Evolutionary conservation across 2,888 invertebrate species (phyloP).

Genomic region (Brachyptera putata): DNA sequence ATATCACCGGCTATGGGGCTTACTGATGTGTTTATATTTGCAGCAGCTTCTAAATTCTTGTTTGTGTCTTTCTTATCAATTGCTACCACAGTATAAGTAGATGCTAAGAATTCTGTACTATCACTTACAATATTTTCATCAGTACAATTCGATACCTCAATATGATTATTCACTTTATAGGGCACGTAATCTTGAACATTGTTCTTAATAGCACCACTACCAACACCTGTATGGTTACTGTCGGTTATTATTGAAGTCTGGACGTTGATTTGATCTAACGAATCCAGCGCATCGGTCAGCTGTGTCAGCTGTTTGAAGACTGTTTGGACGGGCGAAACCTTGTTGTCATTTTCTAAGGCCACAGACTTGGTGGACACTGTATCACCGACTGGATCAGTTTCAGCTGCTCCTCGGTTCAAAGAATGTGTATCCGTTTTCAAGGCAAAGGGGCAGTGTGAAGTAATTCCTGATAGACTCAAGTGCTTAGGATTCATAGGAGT

Average conservation of each 20-base stretch:
- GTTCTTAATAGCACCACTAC: neutral
- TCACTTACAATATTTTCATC: neutral
- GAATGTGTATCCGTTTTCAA: neutral
- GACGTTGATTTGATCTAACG: neutral
- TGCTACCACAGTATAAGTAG: neutral
- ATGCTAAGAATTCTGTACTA: neutral
- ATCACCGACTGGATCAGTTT: too few relatives aligned
- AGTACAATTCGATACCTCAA: neutral
- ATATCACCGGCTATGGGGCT: too few relatives aligned
- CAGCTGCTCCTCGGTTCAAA: too few relatives aligned
- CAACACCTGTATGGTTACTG: neutral
- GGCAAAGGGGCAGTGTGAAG: neutral
- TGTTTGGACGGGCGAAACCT: too few relatives aligned
- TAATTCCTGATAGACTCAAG: too few relatives aligned
- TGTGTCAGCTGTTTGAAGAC: neutral
- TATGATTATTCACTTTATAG: neutral
- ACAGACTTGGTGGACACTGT: too few relatives aligned
- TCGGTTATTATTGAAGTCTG: too few relatives aligned
- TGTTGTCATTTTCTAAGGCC: neutral
- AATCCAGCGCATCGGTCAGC: neutral
- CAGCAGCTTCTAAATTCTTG: neutral
- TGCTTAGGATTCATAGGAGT: too few relatives aligned
- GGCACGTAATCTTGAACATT: neutral
- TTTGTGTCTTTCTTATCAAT: neutral
- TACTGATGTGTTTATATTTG: neutral